Evolutionary conservation across 2,113 vertebrate genomes (phyloP).

Genomic region (Trematomus loennbergii): DNA sequence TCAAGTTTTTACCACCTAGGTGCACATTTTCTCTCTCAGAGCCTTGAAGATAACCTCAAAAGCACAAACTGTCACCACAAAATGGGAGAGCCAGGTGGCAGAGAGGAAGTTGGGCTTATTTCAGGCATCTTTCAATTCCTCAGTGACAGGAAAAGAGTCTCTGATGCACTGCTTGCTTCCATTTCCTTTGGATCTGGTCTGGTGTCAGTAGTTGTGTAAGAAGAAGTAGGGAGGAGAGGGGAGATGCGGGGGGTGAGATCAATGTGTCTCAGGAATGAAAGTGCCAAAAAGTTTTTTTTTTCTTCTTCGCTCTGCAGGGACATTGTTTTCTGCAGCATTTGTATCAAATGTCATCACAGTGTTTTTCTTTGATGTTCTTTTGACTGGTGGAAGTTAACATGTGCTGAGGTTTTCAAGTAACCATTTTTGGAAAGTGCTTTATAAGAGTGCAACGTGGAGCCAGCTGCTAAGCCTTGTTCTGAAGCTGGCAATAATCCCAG

Average conservation of each 20-base stretch:
- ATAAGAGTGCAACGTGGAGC: constrained; percentile 10
- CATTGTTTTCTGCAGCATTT: constrained; percentile 44
- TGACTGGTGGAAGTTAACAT: constrained; percentile 31
- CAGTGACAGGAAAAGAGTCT: constrained; percentile 55
- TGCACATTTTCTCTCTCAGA: constrained; percentile 57
- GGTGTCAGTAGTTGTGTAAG: constrained; percentile 60
- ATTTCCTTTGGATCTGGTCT: constrained; percentile 66
- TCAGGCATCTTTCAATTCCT: constrained; percentile 65
- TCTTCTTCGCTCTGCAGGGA: constrained; percentile 30
- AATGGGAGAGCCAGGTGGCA: constrained; percentile 58
- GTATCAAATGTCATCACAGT: constrained; percentile 43
- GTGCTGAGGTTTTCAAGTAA: constrained; percentile 33
- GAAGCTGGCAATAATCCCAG: constrained; percentile 5
- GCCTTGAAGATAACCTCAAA: constrained; percentile 75
- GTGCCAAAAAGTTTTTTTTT: constrained; percentile 17
- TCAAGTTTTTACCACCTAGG: constrained; percentile 40
- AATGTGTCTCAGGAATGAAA: constrained; percentile 62
- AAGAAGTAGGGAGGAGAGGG: constrained; percentile 32
- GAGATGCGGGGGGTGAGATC: constrained; percentile 56
- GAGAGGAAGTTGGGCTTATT: constrained; percentile 56
- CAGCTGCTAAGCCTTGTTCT: constrained; percentile 22
- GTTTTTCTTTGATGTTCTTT: constrained; percentile 32
- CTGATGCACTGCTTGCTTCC: constrained; percentile 63
- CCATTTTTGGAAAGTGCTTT: constrained; percentile 25
- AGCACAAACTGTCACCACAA: constrained; percentile 60